Conservation (phyloP, 2,797 vertebrate species). For the Dermochelys coriacea region DNA sequence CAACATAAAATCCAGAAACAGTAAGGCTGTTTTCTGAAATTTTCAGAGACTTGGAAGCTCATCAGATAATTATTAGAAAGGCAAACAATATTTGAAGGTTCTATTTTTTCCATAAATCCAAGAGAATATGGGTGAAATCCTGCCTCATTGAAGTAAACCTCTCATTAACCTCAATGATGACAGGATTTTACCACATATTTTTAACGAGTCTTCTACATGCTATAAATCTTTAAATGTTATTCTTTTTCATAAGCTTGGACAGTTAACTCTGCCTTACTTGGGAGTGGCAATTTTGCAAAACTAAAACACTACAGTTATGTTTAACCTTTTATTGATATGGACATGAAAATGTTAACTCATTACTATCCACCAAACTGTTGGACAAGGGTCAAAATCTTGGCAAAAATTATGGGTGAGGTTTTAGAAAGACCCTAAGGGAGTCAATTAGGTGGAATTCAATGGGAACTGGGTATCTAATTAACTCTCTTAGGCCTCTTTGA, state of each 20-base stretch:
- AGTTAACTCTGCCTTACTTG: not conserved
- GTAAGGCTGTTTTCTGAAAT: not conserved
- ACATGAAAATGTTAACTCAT: not conserved
- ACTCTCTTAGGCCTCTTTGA: not conserved
- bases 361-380: not conserved
- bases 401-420: not conserved
- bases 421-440: not conserved
- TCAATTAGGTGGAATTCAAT: not conserved
- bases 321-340: not conserved
- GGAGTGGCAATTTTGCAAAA: not conserved
- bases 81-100: not conserved
- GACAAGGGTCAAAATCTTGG: not conserved
- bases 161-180: not conserved
- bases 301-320: not conserved
- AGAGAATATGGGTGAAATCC: not conserved
- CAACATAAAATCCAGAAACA: not conserved
- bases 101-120: not conserved
- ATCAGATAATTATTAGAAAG: not conserved
- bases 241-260: not conserved
- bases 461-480: not conserved
- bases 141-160: not conserved
- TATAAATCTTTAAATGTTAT: fast-evolving
- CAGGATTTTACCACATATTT: not conserved
- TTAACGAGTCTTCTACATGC: not conserved
- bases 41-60: not conserved